These are phyloP conservation scores for Athalia rosae DNA, from an alignment of 2,888 invertebrate genomes.

Conservation along the genomic window DNA sequence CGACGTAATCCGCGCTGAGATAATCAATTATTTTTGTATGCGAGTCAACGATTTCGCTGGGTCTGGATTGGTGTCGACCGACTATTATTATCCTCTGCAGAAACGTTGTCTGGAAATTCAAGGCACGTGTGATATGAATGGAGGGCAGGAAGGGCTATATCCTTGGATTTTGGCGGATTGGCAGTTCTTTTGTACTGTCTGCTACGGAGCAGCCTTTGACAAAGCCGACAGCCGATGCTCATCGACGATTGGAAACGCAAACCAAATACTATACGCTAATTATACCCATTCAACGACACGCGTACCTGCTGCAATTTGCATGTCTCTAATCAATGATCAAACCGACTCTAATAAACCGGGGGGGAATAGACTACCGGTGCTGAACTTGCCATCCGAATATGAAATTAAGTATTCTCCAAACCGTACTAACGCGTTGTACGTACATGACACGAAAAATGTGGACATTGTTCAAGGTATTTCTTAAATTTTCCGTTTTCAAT, in stretches of 20 bases:
- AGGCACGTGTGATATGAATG: constrained; percentile 27
- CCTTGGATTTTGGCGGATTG: background rate
- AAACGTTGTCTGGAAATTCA: constrained; percentile 38
- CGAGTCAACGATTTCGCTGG: constrained; percentile 19
- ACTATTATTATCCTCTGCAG: constrained; percentile 37
- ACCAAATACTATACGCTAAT: too few species aligned
- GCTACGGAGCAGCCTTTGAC: background rate
- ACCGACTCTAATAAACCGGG: too few species aligned
- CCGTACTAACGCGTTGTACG: too few species aligned
- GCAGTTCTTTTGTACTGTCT: constrained; percentile 24
- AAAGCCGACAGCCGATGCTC: background rate
- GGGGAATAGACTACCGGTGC: too few species aligned
- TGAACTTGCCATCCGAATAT: too few species aligned
- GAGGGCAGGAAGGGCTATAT: background rate
- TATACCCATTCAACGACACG: too few species aligned
- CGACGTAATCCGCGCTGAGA: constrained; percentile 30
- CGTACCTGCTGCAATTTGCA: too few species aligned
- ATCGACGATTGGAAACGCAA: background rate
- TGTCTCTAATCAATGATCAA: too few species aligned
- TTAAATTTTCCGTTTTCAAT: too few species aligned
- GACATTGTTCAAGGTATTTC: too few species aligned
- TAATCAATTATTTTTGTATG: constrained; percentile 39
- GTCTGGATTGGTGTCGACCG: constrained; percentile 24
- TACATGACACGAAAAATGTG: too few species aligned
- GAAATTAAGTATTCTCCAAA: too few species aligned